Evolutionary conservation across 2,888 invertebrate species (phyloP).

Genomic region (Hydroisotoma schaefferi): DNA sequence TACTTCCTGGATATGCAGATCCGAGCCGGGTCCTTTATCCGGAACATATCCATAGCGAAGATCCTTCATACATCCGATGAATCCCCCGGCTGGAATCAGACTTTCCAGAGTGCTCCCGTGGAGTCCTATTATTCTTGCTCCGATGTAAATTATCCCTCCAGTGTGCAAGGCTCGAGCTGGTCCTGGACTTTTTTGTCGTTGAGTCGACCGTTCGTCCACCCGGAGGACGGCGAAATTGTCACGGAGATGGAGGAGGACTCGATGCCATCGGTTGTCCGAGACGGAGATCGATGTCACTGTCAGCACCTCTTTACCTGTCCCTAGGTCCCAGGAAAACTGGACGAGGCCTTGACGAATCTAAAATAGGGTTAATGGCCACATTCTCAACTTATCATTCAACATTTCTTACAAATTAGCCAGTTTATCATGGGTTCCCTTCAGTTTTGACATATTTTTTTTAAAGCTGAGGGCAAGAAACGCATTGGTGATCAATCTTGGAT

Average conservation of each 20-base stretch:
- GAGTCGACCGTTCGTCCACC: slow-evolving; percentile 47
- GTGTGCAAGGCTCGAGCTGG: slow-evolving; percentile 46
- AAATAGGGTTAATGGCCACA: slow-evolving; percentile 45
- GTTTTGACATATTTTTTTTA: too few species aligned
- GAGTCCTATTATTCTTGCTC: slow-evolving; percentile 45
- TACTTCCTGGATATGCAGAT: slow-evolving; percentile 47
- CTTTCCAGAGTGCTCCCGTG: slow-evolving; percentile 43
- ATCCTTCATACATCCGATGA: slow-evolving; percentile 87
- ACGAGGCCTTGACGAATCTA: slow-evolving; percentile 75
- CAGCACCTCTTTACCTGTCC: slow-evolving; percentile 82
- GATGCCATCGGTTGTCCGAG: slow-evolving; percentile 80
- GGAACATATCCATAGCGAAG: slow-evolving; percentile 70
- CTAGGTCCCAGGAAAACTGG: slow-evolving; percentile 87
- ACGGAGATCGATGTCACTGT: slow-evolving; percentile 70
- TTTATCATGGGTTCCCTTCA: too few species aligned
- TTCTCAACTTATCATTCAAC: too few species aligned
- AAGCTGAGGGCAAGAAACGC: too few species aligned
- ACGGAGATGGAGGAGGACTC: slow-evolving; percentile 52
- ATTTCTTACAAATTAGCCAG: too few species aligned
- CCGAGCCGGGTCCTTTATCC: slow-evolving; percentile 47
- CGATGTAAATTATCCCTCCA: slow-evolving; percentile 46
- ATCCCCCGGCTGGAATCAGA: slow-evolving; percentile 61
- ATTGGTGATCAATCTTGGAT: too few species aligned
- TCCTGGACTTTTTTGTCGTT: slow-evolving; percentile 45
- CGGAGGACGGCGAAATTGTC: slow-evolving; percentile 46